phyloP scores from a whole-genome alignment of 1,140 invertebrate species.

The Theocolax elegans region DNA sequence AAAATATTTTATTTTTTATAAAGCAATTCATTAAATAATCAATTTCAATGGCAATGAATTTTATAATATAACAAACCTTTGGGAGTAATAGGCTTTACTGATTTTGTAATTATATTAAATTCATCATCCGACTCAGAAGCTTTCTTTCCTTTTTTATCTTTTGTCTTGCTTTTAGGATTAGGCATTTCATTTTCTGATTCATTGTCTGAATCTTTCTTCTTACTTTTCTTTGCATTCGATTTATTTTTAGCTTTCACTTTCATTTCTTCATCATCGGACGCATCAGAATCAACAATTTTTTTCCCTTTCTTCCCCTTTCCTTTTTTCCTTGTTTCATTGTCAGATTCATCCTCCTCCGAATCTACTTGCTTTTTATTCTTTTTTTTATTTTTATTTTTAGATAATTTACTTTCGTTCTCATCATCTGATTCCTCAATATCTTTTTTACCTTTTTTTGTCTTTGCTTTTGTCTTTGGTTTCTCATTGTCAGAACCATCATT shows the following conservation, averaged over 20 bases:
- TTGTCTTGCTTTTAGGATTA: constrained; percentile 65
- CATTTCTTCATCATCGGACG: constrained; percentile 59
- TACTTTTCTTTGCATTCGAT: constrained; percentile 70
- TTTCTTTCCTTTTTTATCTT: constrained; percentile 66
- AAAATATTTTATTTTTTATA: too few species aligned
- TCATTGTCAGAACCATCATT: constrained; percentile 54
- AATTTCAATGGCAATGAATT: background rate
- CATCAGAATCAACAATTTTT: constrained; percentile 60
- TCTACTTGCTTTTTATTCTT: constrained; percentile 37
- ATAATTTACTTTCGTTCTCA: constrained; percentile 45
- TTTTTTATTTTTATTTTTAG: constrained; percentile 59
- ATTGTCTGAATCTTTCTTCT: constrained; percentile 48
- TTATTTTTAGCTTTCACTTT: constrained; percentile 58
- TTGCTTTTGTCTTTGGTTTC: constrained; percentile 44
- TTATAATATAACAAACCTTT: constrained; percentile 19
- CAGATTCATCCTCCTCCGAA: constrained; percentile 47
- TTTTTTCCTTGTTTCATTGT: constrained; percentile 45
- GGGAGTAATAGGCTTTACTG: constrained; percentile 37
- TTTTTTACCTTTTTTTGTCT: constrained; percentile 55
- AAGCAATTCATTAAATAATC: too few species aligned
- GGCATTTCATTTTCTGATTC: constrained; percentile 63
- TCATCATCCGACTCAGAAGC: constrained; percentile 45
- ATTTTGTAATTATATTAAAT: constrained; percentile 39
- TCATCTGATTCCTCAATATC: constrained; percentile 60
- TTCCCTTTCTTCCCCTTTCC: constrained; percentile 55